Percentiles rank a stretch among this genome's conserved stretches.
Evolutionary conservation across 2,797 vertebrate genomes (phyloP).

Genomic region (Myripristis murdjan): DNA sequence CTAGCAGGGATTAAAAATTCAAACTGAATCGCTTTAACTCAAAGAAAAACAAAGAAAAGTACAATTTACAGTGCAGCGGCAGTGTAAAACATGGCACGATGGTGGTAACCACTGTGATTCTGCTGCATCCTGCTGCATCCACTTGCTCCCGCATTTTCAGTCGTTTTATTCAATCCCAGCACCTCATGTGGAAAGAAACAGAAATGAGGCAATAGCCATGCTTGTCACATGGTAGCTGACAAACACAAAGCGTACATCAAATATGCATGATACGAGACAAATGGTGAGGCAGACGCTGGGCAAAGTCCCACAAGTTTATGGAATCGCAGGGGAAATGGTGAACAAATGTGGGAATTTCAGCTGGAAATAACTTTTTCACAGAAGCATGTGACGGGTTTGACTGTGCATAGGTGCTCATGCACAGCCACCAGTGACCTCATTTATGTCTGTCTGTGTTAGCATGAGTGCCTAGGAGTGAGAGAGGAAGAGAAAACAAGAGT

Average conservation of each 20-base stretch:
- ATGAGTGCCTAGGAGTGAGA: background rate
- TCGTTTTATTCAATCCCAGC: background rate
- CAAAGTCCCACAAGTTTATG: background rate
- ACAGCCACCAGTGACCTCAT: no score
- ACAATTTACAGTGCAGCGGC: background rate
- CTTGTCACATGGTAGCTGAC: background rate
- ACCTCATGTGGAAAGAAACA: background rate
- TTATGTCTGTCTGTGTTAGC: background rate
- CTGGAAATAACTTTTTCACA: background rate
- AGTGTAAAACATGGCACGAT: background rate
- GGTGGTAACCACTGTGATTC: no score
- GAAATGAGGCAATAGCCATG: background rate
- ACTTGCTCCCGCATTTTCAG: no score
- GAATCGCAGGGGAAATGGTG: constrained; percentile 11
- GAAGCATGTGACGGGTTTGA: background rate
- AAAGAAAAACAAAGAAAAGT: background rate
- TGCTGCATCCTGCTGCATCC: no score
- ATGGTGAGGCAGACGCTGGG: background rate
- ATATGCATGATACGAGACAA: background rate
- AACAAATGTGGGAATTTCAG: background rate
- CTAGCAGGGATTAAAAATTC: background rate
- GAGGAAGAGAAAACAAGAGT: background rate
- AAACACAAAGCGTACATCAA: background rate
- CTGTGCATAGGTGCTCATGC: no score
- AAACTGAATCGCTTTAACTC: background rate